Evolutionary conservation across 2,888 invertebrate genomes (phyloP).

Genomic region (Galeruca laticollis): DNA sequence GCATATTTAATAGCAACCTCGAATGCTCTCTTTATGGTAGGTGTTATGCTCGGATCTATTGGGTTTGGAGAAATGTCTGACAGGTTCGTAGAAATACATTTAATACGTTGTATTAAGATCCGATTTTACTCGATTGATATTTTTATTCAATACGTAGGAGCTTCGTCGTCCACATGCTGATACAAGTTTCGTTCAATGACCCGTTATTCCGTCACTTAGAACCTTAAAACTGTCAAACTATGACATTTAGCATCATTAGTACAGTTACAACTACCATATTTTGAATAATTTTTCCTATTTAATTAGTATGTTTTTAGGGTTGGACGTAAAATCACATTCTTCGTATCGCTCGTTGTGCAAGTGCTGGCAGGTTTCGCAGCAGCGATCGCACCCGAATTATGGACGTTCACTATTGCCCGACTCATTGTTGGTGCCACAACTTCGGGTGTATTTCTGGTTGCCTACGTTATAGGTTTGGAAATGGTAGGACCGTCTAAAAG

Average conservation of each 20-base stretch:
- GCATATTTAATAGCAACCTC: constrained; percentile 75
- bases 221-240: no score
- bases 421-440: constrained; percentile 79
- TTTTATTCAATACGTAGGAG: no score
- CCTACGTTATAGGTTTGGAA: constrained; percentile 76
- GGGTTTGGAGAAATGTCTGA: constrained; percentile 80
- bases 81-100: constrained; percentile 60
- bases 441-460: constrained; percentile 82
- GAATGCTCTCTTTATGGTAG: constrained; percentile 79
- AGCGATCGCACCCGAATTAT: constrained; percentile 76
- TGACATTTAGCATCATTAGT: no score
- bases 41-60: constrained; percentile 79
- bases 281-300: not conserved
- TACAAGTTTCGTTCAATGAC: no score
- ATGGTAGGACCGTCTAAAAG: constrained; percentile 79
- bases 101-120: no score
- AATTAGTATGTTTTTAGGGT: constrained; percentile 65
- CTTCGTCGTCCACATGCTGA: no score
- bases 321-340: constrained; percentile 80
- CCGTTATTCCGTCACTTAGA: no score
- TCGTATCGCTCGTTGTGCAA: constrained; percentile 77
- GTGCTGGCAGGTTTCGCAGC: constrained; percentile 76
- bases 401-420: constrained; percentile 75
- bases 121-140: no score
- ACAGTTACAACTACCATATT: no score